Conservation (phyloP, 2,113 vertebrate species). For the Apteryx owenii region DNA sequence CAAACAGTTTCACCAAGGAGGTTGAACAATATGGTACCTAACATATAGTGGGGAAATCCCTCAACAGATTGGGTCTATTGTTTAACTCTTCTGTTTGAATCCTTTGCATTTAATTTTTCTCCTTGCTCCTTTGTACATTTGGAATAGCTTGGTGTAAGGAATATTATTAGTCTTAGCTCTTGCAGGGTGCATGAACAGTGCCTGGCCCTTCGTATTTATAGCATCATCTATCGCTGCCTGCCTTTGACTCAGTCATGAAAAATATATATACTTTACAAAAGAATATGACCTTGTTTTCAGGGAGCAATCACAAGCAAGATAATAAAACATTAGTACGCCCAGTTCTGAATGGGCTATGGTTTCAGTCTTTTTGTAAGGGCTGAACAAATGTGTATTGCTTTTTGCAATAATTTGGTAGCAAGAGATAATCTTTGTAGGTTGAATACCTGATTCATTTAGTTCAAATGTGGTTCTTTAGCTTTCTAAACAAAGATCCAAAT, state of each 20-base stretch:
- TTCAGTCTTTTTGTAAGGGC: background rate
- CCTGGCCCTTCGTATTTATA: background rate
- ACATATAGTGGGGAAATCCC: background rate
- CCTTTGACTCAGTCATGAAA: background rate
- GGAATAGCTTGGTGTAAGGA: background rate
- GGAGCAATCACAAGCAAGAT: background rate
- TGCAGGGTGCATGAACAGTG: background rate
- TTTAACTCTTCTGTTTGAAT: background rate
- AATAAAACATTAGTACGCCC: background rate
- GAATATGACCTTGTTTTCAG: background rate
- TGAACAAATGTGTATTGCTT: background rate
- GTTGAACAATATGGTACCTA: background rate
- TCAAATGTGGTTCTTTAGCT: background rate
- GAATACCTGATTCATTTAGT: background rate
- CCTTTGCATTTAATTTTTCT: background rate
- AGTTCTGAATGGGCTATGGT: rapidly evolving
- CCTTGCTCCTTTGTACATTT: background rate
- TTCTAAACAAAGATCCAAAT: background rate
- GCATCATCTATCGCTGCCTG: background rate
- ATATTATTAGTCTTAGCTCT: background rate
- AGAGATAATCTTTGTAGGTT: background rate
- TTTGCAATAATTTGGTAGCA: background rate
- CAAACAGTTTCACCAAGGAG: background rate
- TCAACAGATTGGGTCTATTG: background rate
- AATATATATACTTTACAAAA: background rate